Conservation (phyloP, 1,140 invertebrate genomes). For the Ceratosolen fusciceps region DNA sequence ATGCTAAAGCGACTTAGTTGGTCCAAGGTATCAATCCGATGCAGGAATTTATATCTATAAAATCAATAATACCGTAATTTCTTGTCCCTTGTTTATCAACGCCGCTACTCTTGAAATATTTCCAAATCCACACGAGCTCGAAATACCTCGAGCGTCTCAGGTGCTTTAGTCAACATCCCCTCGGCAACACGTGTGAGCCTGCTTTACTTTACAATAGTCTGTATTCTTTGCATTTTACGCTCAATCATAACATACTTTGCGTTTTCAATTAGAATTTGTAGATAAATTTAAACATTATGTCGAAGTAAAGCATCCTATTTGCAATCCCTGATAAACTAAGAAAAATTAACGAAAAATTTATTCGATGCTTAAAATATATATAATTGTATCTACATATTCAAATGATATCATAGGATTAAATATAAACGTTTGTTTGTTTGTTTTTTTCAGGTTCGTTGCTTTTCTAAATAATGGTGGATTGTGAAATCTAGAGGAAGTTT, state of each 20-base stretch:
- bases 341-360: too few species aligned
- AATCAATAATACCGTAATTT: slow-evolving; percentile 1
- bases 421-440: too few species aligned
- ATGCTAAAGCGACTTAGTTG: too few species aligned
- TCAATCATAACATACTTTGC: neutral
- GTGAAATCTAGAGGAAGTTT: neutral
- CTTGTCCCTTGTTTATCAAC: neutral
- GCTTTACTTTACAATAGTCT: neutral
- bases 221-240: neutral
- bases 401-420: neutral
- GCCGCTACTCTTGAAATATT: neutral
- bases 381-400: neutral
- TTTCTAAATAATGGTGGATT: neutral
- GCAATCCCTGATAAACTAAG: too few species aligned
- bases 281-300: too few species aligned
- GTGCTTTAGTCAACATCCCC: neutral
- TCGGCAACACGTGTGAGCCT: neutral
- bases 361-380: too few species aligned
- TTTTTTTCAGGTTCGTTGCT: neutral
- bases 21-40: too few species aligned
- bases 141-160: slow-evolving; percentile 45
- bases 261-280: too few species aligned
- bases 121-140: neutral
- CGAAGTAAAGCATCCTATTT: too few species aligned
- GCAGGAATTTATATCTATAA: too few species aligned